A percentile compares a stretch with the other conserved stretches of the same genome.
These are phyloP conservation scores for Himalopsyche japonica DNA, from an alignment of 2,888 invertebrate species.

Conservation along the genomic window DNA sequence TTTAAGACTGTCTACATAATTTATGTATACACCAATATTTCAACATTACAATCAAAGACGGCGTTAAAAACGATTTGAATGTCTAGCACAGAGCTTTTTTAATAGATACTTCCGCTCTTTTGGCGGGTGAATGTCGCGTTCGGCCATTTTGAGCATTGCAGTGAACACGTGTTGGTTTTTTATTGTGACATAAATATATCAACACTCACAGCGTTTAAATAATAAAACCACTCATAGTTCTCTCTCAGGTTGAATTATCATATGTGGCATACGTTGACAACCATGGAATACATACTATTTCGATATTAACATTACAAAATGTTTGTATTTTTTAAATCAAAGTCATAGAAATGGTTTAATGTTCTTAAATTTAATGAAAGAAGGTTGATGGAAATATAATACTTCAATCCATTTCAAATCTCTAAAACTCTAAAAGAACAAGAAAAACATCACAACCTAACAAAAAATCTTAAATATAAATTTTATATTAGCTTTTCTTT, in stretches of 20 bases:
- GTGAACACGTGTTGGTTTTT: constrained; percentile 20
- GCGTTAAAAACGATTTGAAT: background rate
- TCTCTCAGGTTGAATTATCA: background rate
- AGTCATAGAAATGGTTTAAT: no score
- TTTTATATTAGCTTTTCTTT: no score
- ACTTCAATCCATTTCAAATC: no score
- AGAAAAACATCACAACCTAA: no score
- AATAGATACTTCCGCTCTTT: background rate
- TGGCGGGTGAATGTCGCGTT: background rate
- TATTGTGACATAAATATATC: constrained; percentile 25
- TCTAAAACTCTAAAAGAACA: no score
- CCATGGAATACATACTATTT: background rate
- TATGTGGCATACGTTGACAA: background rate
- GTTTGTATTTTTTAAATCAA: no score
- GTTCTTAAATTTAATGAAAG: no score
- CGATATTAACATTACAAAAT: no score
- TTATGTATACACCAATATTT: background rate
- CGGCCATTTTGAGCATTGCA: constrained; percentile 6
- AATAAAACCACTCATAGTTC: constrained; percentile 3
- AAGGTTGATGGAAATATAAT: no score
- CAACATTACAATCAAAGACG: background rate
- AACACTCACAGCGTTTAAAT: constrained; percentile 17
- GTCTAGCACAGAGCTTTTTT: background rate
- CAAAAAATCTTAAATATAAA: no score
- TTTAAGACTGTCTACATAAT: background rate